Evolutionary conservation across 2,797 vertebrate genomes (phyloP), one percentile per base, ranked within the genome.

Genomic region (Euthynnus affinis): DNA sequence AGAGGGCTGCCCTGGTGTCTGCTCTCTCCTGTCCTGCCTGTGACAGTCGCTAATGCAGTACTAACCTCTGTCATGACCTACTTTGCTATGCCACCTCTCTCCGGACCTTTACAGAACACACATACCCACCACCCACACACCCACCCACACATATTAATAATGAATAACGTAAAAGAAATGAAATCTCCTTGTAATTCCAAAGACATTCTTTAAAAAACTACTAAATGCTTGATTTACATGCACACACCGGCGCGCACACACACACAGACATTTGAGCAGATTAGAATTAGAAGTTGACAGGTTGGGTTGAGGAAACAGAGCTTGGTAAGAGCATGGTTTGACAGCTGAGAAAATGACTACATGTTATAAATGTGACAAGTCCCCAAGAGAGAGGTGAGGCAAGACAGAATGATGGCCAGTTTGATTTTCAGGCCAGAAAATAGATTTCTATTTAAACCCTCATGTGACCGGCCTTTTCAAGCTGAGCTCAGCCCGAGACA

Each of bases 311-410:
- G 22, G 22, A 63, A 81, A 79, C 84, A 49, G 71, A 85, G 88
- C 76, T 73, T 56, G 77, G 79, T 82, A 84, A 85, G 81, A 85
- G 82, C 86, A 83, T 1, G 65, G 71, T 83, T 79, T 95, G 95
- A 95, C 95, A 95, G 95, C 89, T 91, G 89, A 94, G 94, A 94
- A 95, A 95, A 95, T 94, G 92, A 92, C 92, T 93, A 81, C 92
- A 88, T 94, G 92, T 92, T 93, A 88, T 88, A 91, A 91, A 93
- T 91, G 88, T 94, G 95, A 95, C 92, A 92, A 78, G 86, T 87
- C 84, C 91, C 93, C 84, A 49, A 64, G 92, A 89, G 92, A 85
- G 87, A 84, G 82, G 91, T 70, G 84, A 89, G 84, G 80, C 71
- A 86, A 85, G 92, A 89, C 82, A 80, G 83, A 84, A 88, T 87